Evolutionary conservation across 2,113 vertebrate genomes (phyloP).

Genomic region (Chaenocephalus aceratus): DNA sequence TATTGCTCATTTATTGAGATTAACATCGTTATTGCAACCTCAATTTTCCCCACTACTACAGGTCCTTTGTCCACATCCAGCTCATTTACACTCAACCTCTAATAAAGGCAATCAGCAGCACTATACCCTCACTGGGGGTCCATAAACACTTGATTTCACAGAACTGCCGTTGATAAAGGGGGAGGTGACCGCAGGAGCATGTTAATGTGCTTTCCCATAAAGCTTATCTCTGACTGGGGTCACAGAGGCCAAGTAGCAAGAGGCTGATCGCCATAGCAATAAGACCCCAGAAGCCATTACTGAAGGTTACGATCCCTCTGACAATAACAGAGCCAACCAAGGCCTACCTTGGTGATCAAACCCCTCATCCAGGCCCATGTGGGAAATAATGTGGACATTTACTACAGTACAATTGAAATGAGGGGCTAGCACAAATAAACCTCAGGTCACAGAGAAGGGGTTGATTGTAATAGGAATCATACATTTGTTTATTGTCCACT

Average conservation of each 20-base stretch:
- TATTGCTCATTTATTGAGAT: conserved; percentile 77
- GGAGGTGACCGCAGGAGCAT: conserved; percentile 76
- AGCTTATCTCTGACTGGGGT: conserved; percentile 85
- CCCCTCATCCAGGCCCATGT: conserved; percentile 68
- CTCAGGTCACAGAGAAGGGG: conserved; percentile 73
- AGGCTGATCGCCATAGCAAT: conserved; percentile 83
- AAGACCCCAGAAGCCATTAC: conserved; percentile 80
- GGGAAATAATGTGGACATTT: conserved; percentile 83
- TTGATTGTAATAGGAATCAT: conserved; percentile 73
- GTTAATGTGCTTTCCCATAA: conserved; percentile 83
- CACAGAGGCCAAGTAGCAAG: conserved; percentile 80
- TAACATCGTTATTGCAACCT: conserved; percentile 53
- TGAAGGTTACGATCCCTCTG: conserved; percentile 74
- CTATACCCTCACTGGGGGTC: conserved; percentile 72
- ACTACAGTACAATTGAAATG: conserved; percentile 81
- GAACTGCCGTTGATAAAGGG: conserved; percentile 79
- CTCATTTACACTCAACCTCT: conserved; percentile 75
- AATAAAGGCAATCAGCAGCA: conserved; percentile 77
- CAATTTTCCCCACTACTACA: conserved; percentile 39
- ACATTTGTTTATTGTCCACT: conserved; percentile 75
- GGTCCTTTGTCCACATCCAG: conserved; percentile 66
- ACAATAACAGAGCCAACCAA: conserved; percentile 69
- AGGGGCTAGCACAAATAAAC: conserved; percentile 81
- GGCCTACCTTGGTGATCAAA: conserved; percentile 77
- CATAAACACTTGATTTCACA: conserved; percentile 82